Evolutionary conservation across 2,888 invertebrate species (phyloP), one percentile per base, ranked within the genome.

Genomic region (Cheilosia pagana): DNA sequence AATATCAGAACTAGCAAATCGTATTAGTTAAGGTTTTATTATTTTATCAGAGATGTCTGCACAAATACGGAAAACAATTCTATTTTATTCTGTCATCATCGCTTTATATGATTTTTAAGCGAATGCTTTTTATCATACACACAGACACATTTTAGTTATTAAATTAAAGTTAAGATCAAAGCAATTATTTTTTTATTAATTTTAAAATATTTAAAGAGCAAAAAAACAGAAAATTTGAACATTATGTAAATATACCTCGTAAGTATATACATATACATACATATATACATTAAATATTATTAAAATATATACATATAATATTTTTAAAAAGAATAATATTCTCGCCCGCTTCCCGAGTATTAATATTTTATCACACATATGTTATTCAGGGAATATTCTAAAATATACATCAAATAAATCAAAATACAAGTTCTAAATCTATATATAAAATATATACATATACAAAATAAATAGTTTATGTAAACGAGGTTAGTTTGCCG

Each of bases 351-450:
- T 74, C 63, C 74, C 55, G 74, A 74, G 74, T 55, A 74, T 63
- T 39, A 45, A 65, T 74, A 57, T 65, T 74, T 74, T 57, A 65
- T 74, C 45, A 45, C 55, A 74, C 31, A 63, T 63, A 72, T 72
- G 43, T 72, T 74, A 74, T 74, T 74, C 74, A 74, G 74, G 74
- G 74, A 74, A 74, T 65, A 74, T 74, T 74, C 65, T 74, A 45
- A 74, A 74, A 74, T 74, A 74, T 74, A 74, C 63, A 72, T 62
- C 31, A 63, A 60, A 72, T 43, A 35, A 63, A 63, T 28, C 23
- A 39, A 55, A 65, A 48, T 14, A 21, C 6, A 43, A 60, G 45
- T 48, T 67, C 41, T 52, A 67, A 52, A 67, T 35, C 50, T 41
- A 68, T 31, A 43, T 68, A 43, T 19, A 23, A 62, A 55, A 21